Percentiles rank a stretch among this genome's conserved stretches.
phyloP scores from a whole-genome alignment of 2,113 vertebrate genomes.

The Pithys albifrons region DNA sequence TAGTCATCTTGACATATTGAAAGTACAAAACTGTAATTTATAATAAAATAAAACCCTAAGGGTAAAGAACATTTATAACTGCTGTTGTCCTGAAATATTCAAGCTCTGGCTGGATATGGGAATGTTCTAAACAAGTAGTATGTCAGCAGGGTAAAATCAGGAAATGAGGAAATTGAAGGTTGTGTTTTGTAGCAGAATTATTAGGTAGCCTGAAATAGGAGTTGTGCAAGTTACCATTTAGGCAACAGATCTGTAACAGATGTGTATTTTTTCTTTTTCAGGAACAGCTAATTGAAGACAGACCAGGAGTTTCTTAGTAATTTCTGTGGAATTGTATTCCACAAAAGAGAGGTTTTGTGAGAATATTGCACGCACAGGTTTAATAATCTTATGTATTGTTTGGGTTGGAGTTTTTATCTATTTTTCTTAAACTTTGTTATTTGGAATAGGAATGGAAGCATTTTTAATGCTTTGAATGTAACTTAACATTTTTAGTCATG shows the following conservation, averaged over 20 bases:
- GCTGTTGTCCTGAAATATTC: not conserved
- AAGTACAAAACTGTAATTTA: not conserved
- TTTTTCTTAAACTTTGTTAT: not conserved
- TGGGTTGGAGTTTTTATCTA: not conserved
- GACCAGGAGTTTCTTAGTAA: not conserved
- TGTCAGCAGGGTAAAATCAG: not conserved
- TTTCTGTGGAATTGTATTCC: not conserved
- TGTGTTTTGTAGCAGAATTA: not conserved
- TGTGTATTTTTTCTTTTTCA: not conserved
- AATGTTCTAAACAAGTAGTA: not conserved
- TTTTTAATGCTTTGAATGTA: not conserved
- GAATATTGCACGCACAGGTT: not conserved
- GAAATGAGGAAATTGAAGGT: not conserved
- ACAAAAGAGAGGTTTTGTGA: not conserved
- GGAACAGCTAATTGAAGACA: constrained; percentile 16
- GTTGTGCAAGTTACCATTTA: not conserved
- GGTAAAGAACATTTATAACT: not conserved
- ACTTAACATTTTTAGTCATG: not conserved
- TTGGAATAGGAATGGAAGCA: not conserved
- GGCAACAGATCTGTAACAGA: not conserved
- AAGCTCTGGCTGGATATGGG: not conserved
- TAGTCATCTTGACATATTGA: not conserved
- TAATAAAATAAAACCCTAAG: not conserved
- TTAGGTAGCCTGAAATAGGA: not conserved
- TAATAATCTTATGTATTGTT: not conserved